Base-by-base conservation (phyloP, 2,888 invertebrate species). In the Melanophora roralis region DNA sequence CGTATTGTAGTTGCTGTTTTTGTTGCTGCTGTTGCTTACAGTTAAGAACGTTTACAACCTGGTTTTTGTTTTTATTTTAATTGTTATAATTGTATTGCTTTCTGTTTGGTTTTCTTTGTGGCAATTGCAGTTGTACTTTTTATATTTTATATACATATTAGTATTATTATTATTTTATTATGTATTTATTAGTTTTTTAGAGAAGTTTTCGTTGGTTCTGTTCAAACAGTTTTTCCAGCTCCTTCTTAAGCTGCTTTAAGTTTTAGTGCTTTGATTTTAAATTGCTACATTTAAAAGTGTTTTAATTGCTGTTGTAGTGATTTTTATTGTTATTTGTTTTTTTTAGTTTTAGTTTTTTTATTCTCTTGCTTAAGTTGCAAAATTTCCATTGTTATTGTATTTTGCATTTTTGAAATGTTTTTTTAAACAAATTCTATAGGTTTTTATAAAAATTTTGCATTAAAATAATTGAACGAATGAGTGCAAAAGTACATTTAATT, bases 241-340 rank as follows among this genome's bases (percentile, higher is more conserved):
- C 6, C 27, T 64, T 47, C 69, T 68, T 77, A 80, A 64, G 81
- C 83, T 84, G 84, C 82, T 27, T 83, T 83, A 81, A 69, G 83
- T 83, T 80, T 83, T 81, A 82, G 83, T 83, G 84, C 83, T 85
- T 81, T 83, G 83, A 85, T 83, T 82, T 81, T n/a, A n/a, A 83
- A 82, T 80, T 83, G 81, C 60, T 57, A 78, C 75, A 83, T 67
- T 57, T 75, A 81, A 77, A 81, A 71, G 49, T 78, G 57, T 80
- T 69, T 23, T 57, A 40, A 40, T 64, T 69, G 59, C 40, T 75
- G 49, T 23, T 60, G 47, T 47, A 64, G 57, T 73, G 55, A 45
- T 32, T 51, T 62, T 67, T 76, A 38, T 59, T 64, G 51, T 40
- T n/a, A n/a, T 45, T 27, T 34, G 38, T 11, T 43, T 36, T 34